Conservation (phyloP, 1,140 invertebrate species). For the Atopsyche davidsoni region DNA sequence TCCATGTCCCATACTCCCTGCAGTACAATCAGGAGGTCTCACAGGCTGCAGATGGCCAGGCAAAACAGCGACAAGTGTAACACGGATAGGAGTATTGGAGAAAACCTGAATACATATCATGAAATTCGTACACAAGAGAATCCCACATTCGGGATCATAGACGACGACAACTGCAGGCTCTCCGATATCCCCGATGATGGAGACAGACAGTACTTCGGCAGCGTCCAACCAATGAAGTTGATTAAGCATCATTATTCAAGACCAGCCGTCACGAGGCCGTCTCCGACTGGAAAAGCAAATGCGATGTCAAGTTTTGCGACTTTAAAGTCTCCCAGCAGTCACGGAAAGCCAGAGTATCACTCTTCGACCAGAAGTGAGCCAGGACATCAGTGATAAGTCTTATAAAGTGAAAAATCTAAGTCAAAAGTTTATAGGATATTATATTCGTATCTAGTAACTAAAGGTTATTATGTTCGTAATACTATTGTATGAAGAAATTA, state of each 20-base stretch:
- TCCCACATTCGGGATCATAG: slow-evolving; percentile 33
- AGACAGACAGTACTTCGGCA: slow-evolving; percentile 28
- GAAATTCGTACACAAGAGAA: slow-evolving; percentile 32
- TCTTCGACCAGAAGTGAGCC: slow-evolving; percentile 42
- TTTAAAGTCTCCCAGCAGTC: slow-evolving; percentile 19
- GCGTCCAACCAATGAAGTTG: slow-evolving; percentile 28
- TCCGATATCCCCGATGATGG: slow-evolving; percentile 17
- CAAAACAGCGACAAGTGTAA: slow-evolving; percentile 23
- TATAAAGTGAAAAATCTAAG: too few species aligned
- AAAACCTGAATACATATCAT: slow-evolving; percentile 14
- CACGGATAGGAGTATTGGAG: not conserved
- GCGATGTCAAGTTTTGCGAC: slow-evolving; percentile 22
- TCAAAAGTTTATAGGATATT: too few species aligned
- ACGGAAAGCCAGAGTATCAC: slow-evolving; percentile 38
- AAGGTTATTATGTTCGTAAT: too few species aligned
- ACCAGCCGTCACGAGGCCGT: slow-evolving; percentile 36
- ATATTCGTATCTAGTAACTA: too few species aligned
- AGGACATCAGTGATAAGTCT: slow-evolving; percentile 25
- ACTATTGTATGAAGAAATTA: too few species aligned
- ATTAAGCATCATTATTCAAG: slow-evolving; percentile 27
- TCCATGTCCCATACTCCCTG: slow-evolving; percentile 30
- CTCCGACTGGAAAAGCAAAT: slow-evolving; percentile 27
- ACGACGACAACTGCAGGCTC: slow-evolving; percentile 13
- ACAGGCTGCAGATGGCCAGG: slow-evolving; percentile 37
- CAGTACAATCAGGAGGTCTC: slow-evolving; percentile 35